A percentile compares a stretch with the other conserved stretches of the same genome.
Evolutionary conservation across 2,113 vertebrate species (phyloP).

Genomic region (Saguinus imperator): DNA sequence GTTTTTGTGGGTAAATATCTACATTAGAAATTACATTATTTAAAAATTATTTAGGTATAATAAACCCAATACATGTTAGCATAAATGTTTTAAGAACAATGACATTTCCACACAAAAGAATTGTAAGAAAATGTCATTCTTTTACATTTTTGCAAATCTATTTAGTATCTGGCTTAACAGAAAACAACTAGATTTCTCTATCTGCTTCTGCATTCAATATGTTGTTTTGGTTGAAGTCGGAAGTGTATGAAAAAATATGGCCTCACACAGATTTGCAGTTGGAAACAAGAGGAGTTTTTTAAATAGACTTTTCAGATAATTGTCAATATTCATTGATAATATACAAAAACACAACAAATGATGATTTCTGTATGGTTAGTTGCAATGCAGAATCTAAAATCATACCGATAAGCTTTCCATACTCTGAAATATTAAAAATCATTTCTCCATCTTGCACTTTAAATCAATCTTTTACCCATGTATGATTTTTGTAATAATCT

Average conservation of each 20-base stretch:
- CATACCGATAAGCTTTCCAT: not conserved
- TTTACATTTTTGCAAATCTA: not conserved
- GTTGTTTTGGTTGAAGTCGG: not conserved
- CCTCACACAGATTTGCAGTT: not conserved
- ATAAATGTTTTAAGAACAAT: not conserved
- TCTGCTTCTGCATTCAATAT: not conserved
- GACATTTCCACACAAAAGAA: not conserved
- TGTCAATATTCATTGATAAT: not conserved
- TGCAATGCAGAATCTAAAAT: not conserved
- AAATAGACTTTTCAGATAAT: not conserved
- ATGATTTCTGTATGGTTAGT: not conserved
- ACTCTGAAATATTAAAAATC: not conserved
- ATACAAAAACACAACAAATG: not conserved
- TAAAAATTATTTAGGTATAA: not conserved
- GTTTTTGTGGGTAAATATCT: not conserved
- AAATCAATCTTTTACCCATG: not conserved
- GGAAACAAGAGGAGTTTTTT: not conserved
- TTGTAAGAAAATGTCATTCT: not conserved
- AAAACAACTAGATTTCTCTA: not conserved
- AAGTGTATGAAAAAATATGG: not conserved
- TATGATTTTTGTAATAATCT: not conserved
- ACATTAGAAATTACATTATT: not conserved
- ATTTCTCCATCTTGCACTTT: not conserved
- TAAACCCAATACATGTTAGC: not conserved
- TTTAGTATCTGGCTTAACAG: not conserved